Evolutionary conservation across 35 echinoderm and acorn worm genomes (phyloP).

Genomic region (Holothuria glaberrima): DNA sequence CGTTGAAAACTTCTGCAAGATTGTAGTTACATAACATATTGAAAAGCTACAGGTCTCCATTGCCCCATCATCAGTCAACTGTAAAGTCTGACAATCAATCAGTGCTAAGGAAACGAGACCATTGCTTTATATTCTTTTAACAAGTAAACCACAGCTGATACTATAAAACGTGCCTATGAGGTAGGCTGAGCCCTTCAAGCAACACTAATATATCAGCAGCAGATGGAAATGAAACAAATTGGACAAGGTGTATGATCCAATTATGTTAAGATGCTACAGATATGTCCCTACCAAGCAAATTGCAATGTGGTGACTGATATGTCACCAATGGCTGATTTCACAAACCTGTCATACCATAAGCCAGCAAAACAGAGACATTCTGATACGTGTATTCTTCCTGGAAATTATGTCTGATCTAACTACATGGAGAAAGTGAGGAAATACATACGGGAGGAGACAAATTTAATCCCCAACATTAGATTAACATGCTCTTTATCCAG

Average conservation of each 20-base stretch:
- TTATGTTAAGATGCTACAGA: neutral
- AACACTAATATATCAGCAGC: slow-evolving; percentile 21
- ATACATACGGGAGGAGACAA: neutral
- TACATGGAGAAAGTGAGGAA: slow-evolving; percentile 16
- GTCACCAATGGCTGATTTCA: neutral
- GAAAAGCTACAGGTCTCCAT: too few species aligned
- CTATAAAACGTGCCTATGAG: too few species aligned
- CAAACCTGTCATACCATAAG: neutral
- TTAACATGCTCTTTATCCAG: slow-evolving; percentile 3
- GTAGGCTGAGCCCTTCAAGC: neutral
- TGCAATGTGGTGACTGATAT: slow-evolving; percentile 1
- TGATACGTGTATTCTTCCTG: neutral
- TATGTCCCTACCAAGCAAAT: neutral
- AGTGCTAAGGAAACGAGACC: too few species aligned
- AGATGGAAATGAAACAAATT: slow-evolving; percentile 23
- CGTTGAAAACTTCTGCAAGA: too few species aligned
- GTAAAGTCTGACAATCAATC: too few species aligned
- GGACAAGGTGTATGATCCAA: slow-evolving; percentile 41
- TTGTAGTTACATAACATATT: too few species aligned
- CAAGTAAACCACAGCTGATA: too few species aligned
- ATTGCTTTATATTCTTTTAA: too few species aligned
- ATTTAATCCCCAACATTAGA: slow-evolving; percentile 20
- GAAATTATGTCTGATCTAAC: neutral
- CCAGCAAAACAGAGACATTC: neutral
- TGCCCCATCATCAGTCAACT: too few species aligned